A percentile compares a stretch with the other conserved stretches of the same genome.
These are phyloP conservation scores for Mylabris phalerata DNA, from an alignment of 1,140 invertebrate species.

Conservation along the genomic window DNA sequence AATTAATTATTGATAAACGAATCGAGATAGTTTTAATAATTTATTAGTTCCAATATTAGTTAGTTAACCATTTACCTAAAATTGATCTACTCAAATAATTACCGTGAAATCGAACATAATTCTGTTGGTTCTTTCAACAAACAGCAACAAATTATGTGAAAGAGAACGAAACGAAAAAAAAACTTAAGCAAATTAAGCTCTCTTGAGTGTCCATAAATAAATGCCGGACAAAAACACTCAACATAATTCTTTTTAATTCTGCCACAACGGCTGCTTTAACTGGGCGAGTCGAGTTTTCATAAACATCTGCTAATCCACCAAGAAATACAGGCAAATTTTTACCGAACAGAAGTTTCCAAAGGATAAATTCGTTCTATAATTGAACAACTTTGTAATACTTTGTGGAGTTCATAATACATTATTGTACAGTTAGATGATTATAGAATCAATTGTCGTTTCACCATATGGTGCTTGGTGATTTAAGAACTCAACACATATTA, in stretches of 20 bases:
- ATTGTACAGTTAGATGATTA: too few species aligned
- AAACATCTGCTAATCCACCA: constrained; percentile 16
- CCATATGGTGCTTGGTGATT: too few species aligned
- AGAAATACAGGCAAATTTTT: constrained; percentile 8
- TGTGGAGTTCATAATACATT: too few species aligned
- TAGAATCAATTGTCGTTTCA: too few species aligned
- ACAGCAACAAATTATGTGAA: constrained; percentile 1
- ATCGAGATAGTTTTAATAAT: too few species aligned
- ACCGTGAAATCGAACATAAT: constrained; percentile 8
- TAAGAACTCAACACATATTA: background rate
- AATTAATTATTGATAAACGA: too few species aligned
- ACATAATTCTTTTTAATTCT: constrained; percentile 15
- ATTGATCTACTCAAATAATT: background rate
- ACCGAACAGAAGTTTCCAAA: background rate
- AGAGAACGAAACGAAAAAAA: background rate
- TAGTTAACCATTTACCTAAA: too few species aligned
- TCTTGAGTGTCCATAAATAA: constrained; percentile 14
- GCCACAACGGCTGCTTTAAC: constrained; percentile 11
- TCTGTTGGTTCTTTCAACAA: background rate
- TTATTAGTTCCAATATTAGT: too few species aligned
- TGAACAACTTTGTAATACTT: background rate
- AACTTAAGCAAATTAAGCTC: constrained; percentile 2
- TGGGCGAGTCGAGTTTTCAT: constrained; percentile 8
- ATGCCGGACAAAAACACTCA: constrained; percentile 11
- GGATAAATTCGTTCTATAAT: constrained; percentile 11